Percentiles rank a stretch among this genome's conserved stretches.
Evolutionary conservation across 2,888 invertebrate genomes (phyloP).

Genomic region (Dugesia japonica): DNA sequence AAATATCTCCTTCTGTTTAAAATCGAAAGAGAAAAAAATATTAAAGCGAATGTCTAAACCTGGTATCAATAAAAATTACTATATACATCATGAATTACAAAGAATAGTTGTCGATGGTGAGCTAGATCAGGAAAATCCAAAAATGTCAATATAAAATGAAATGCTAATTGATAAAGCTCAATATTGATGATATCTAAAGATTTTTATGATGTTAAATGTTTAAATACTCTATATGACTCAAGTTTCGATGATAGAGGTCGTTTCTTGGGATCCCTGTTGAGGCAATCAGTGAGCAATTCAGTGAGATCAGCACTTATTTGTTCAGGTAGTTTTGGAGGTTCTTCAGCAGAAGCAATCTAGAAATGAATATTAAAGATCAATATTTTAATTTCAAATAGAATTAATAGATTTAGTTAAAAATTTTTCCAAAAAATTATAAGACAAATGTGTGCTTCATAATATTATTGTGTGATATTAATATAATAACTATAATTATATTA

Average conservation of each 20-base stretch:
- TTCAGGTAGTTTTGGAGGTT: constrained; percentile 48
- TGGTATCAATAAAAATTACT: too few species aligned
- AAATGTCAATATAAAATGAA: neutral
- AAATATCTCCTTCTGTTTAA: neutral
- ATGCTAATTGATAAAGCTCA: constrained; percentile 2
- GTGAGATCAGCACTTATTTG: constrained; percentile 43
- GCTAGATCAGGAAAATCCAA: neutral
- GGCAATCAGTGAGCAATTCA: constrained; percentile 47
- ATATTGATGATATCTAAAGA: neutral
- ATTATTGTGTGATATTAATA: too few species aligned
- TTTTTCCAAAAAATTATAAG: too few species aligned
- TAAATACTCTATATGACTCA: constrained; percentile 11
- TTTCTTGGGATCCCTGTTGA: constrained; percentile 45
- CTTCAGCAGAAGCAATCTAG: constrained; percentile 49
- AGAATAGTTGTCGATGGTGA: neutral
- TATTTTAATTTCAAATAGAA: too few species aligned
- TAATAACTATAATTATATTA: too few species aligned
- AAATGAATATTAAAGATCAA: too few species aligned
- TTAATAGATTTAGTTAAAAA: too few species aligned
- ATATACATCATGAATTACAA: too few species aligned
- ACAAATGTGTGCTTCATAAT: too few species aligned
- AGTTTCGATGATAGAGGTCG: constrained; percentile 39
- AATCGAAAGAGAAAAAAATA: neutral
- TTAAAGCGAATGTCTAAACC: neutral
- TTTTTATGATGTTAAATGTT: neutral